Evolutionary conservation across 2,113 vertebrate genomes (phyloP).

Genomic region (Hippocampus guttulatus): DNA sequence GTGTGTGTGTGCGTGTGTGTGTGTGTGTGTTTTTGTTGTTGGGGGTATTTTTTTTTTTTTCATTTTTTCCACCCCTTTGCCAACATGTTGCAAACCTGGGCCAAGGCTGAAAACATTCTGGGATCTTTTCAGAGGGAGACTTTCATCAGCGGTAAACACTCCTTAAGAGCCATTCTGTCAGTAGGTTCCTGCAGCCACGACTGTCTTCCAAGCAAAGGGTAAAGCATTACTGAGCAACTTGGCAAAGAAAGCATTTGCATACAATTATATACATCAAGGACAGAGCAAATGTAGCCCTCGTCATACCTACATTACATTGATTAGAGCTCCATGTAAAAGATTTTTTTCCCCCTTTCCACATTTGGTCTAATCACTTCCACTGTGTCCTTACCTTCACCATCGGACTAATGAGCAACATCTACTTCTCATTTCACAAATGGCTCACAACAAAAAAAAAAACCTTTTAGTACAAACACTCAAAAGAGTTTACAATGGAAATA

Average conservation of each 20-base stretch:
- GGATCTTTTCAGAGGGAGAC: background rate
- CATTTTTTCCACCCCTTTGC: background rate
- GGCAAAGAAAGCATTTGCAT: background rate
- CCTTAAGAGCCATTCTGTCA: background rate
- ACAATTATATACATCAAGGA: background rate
- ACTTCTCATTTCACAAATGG: slow-evolving; percentile 2
- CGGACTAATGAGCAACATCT: background rate
- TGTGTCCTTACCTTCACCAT: slow-evolving; percentile 5
- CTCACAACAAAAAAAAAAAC: background rate
- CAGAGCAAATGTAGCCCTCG: background rate
- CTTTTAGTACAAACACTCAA: background rate
- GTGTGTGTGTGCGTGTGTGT: no score
- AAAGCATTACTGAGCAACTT: slow-evolving; percentile 2
- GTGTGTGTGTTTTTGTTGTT: no score
- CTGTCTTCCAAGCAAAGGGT: background rate
- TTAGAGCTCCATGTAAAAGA: background rate
- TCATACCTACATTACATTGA: background rate
- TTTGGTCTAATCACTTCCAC: background rate
- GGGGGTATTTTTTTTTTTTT: no score
- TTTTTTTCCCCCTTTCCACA: background rate
- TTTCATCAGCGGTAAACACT: background rate
- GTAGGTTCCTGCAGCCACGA: background rate
- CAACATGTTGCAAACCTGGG: background rate
- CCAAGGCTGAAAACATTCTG: background rate
- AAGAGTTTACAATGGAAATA: background rate